phyloP scores from a whole-genome alignment of 2,797 vertebrate species.

The Karalla daura region DNA sequence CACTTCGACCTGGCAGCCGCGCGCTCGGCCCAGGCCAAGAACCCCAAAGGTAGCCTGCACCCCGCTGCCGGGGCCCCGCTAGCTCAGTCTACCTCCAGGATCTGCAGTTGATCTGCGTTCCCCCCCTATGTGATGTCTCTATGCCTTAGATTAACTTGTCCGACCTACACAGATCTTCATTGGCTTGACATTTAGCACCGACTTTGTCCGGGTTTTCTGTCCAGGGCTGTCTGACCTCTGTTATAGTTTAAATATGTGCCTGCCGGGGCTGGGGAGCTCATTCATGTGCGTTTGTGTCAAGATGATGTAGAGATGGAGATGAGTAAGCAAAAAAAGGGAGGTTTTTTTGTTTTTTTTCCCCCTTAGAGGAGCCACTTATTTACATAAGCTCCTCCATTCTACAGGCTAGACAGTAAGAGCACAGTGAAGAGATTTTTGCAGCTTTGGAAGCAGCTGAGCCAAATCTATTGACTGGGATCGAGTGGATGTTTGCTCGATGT shows the following conservation, averaged over 20 bases:
- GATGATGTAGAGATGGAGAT: constrained; percentile 35
- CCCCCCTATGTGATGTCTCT: background rate
- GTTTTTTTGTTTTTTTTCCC: constrained; percentile 15
- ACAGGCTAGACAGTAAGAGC: constrained; percentile 8
- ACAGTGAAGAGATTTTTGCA: constrained; percentile 13
- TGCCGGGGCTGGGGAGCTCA: constrained; percentile 17
- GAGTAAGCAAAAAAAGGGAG: constrained; percentile 24
- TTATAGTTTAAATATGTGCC: background rate
- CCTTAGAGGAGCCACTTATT: constrained; percentile 27
- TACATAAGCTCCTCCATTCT: constrained; percentile 31
- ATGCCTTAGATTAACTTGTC: background rate
- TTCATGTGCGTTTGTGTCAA: constrained; percentile 38
- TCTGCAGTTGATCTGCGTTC: constrained; percentile 22
- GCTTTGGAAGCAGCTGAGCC: constrained; percentile 21
- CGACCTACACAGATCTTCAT: background rate
- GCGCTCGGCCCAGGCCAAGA: constrained; percentile 88
- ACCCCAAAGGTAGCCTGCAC: constrained; percentile 89
- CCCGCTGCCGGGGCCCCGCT: constrained; percentile 3
- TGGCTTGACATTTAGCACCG: background rate
- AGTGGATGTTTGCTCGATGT: constrained; percentile 28
- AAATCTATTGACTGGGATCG: constrained; percentile 39
- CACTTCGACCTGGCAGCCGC: constrained; percentile 96
- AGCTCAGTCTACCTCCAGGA: constrained; percentile 3
- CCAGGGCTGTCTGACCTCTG: too few relatives aligned
- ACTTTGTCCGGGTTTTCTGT: background rate